Evolutionary conservation across 1,140 invertebrate species (phyloP).

Genomic region (Uloborus diversus): DNA sequence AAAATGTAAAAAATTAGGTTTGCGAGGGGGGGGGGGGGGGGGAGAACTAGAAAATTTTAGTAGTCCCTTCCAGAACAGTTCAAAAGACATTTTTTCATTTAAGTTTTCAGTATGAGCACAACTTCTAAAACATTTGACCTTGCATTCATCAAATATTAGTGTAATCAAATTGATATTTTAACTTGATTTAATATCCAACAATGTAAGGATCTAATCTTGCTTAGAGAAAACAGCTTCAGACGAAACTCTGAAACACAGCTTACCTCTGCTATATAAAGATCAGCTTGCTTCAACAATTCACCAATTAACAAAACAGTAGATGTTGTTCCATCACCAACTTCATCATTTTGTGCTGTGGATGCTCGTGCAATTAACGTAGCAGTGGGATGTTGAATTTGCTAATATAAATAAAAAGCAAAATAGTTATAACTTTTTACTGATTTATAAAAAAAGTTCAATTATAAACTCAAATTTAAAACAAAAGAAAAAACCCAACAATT

Average conservation of each 20-base stretch:
- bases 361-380: constrained; percentile 97
- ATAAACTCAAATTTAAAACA: background rate
- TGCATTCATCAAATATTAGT: no score
- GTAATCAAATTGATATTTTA: no score
- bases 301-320: constrained; percentile 98
- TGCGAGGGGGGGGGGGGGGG: no score
- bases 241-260: no score
- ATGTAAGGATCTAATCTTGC: no score
- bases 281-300: constrained; percentile 96
- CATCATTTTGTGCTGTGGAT: constrained; percentile 98
- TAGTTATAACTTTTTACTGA: no score
- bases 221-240: no score
- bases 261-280: constrained; percentile 90
- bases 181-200: no score
- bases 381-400: constrained; percentile 99
- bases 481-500: background rate
- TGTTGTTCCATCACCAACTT: constrained; percentile 98
- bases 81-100: background rate
- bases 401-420: constrained; percentile 59
- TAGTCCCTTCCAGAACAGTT: no score
- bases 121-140: no score
- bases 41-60: no score
- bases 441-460: background rate
- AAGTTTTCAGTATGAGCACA: background rate
- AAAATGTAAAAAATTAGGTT: no score